Evolutionary conservation across 35 echinoderm and acorn worm species (phyloP), one percentile per base, ranked within the genome.

Genomic region (Acanthaster planci): DNA sequence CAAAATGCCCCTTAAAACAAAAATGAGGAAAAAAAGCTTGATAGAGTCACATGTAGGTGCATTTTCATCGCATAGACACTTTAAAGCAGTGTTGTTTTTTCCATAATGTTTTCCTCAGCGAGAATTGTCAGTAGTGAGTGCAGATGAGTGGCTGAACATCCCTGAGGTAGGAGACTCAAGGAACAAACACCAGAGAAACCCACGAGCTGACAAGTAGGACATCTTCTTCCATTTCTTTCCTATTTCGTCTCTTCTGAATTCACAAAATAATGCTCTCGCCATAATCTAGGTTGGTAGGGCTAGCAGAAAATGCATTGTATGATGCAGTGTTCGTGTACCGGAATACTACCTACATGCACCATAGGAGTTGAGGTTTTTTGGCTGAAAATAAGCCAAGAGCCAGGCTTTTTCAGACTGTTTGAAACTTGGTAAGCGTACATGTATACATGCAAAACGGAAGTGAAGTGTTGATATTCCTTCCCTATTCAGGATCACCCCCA

Each of bases 141-240:
- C 91, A 59, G 96, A 99, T 92, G 96, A 99, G 17, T 99, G 96
- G 96, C 90, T 87, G 39, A 99, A 85, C 22, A 99, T 99, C 39
- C 96, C 96, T 78, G 92, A 93, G 40, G 96, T 99, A 16, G 96
- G 96, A 8, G 96, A 99, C 79, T 92, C 96, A 27, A 78, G 96
- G 64, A 99, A 99, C 50, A 99, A 99, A 76, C 89, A 94, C 44
- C 96, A 99, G 80, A 85, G 96, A 79, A 99, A 94, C 54, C 92
- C 92, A 19, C 85, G 55, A 37, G 91, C 92, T 52, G 96, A 99
- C 77, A 99, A 93, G 96, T 99, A 86, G 88, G 96, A 85, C 21
- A n/a, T n/a, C n/a, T 27, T 57, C 32, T 7, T 68, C 60, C 60
- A 23, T 27, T 68, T 68, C 32, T 68, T 68, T 23, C 32, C 17